phyloP scores from a whole-genome alignment of 2,797 vertebrate species.

The Decapterus maruadsi region DNA sequence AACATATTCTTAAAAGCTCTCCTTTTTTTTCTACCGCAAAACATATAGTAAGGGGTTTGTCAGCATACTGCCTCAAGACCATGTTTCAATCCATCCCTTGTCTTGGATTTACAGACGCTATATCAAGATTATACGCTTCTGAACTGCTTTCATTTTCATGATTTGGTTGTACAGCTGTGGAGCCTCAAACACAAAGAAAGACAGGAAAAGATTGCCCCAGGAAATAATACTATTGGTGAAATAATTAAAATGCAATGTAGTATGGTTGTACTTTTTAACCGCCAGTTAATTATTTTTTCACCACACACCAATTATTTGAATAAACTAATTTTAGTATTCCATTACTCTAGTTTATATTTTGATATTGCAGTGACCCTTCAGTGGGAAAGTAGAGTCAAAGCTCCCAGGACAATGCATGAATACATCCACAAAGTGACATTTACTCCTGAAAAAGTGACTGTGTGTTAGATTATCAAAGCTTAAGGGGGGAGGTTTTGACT shows the following conservation, averaged over 20 bases:
- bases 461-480: constrained; percentile 7
- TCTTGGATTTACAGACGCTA: constrained; percentile 7
- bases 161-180: neutral
- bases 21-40: constrained; percentile 1
- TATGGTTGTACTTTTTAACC: neutral
- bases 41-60: constrained; percentile 16
- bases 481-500: neutral
- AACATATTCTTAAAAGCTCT: constrained; percentile 29
- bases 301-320: neutral
- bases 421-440: constrained; percentile 12
- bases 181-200: neutral
- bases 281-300: neutral
- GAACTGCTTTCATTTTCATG: constrained; percentile 1
- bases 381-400: constrained; percentile 22
- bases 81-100: constrained; percentile 12
- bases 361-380: constrained; percentile 1
- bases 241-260: neutral
- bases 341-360: neutral
- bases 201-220: neutral
- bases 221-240: neutral
- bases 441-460: too few species aligned
- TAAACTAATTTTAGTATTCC: neutral
- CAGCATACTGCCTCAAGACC: constrained; percentile 17
- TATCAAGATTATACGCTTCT: constrained; percentile 1
- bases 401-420: constrained; percentile 16